These are phyloP conservation scores for Antennarius striatus DNA, from an alignment of 2,113 vertebrate species.

Conservation along the genomic window DNA sequence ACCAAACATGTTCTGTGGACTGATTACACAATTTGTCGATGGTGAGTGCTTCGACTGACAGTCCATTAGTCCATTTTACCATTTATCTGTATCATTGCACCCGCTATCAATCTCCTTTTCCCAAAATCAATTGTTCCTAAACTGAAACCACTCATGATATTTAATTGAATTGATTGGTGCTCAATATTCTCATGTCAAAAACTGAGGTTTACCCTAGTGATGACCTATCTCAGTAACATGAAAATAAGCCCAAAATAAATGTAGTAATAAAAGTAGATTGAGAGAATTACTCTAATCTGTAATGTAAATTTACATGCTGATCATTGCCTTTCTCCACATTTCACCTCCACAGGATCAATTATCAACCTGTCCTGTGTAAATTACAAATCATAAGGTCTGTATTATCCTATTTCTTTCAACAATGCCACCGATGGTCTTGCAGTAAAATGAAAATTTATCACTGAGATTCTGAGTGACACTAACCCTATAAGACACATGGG, in stretches of 20 bases:
- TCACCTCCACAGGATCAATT: slow-evolving; percentile 15
- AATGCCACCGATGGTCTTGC: too few species aligned
- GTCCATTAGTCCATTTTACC: slow-evolving; percentile 65
- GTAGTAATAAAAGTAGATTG: slow-evolving; percentile 22
- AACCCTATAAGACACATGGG: too few species aligned
- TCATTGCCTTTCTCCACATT: slow-evolving; percentile 2
- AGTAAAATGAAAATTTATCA: too few species aligned
- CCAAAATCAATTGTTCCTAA: slow-evolving; percentile 45
- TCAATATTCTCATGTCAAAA: slow-evolving; percentile 56
- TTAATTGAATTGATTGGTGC: slow-evolving; percentile 60
- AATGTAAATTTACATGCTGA: background rate
- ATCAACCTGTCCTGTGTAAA: slow-evolving; percentile 16
- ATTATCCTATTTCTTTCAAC: background rate
- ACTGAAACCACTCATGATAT: slow-evolving; percentile 60
- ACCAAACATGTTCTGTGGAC: slow-evolving; percentile 35
- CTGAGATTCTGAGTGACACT: too few species aligned
- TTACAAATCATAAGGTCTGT: slow-evolving; percentile 8
- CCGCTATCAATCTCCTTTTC: slow-evolving; percentile 25
- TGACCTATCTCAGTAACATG: slow-evolving; percentile 61
- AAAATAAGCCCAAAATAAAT: slow-evolving; percentile 56
- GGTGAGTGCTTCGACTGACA: slow-evolving; percentile 54
- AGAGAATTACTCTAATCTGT: background rate
- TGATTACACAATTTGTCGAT: slow-evolving; percentile 60
- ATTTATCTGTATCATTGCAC: slow-evolving; percentile 64
- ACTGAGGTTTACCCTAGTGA: slow-evolving; percentile 50